phyloP scores from a whole-genome alignment of 2,797 vertebrate species.

The Psittacula echo region DNA sequence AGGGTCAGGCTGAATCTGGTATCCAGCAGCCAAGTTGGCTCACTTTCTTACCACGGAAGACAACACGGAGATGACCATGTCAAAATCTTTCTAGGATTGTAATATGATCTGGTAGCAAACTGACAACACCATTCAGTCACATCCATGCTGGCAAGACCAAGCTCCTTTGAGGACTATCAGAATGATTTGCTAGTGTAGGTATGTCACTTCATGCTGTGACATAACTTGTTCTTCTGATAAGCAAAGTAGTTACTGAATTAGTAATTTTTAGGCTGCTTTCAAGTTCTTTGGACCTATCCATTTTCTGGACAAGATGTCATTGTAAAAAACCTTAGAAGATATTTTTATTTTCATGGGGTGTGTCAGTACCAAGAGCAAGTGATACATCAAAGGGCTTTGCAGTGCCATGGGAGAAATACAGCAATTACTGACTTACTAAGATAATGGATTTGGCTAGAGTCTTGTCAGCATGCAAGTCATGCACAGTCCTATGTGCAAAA shows the following conservation, averaged over 20 bases:
- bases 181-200: background rate
- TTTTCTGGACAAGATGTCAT: background rate
- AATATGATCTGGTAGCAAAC: constrained; percentile 21
- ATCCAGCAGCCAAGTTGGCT: background rate
- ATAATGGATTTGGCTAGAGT: background rate
- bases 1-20: background rate
- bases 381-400: background rate
- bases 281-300: background rate
- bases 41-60: background rate
- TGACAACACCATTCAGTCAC: background rate
- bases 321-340: background rate
- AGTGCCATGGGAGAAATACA: background rate
- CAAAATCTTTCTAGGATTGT: constrained; percentile 23
- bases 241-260: background rate
- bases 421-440: background rate
- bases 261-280: background rate
- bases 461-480: background rate
- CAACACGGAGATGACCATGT: background rate
- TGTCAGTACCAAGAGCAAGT: background rate
- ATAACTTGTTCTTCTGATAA: background rate
- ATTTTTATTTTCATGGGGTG: background rate
- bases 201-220: background rate
- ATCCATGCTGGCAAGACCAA: background rate
- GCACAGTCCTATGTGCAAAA: background rate
- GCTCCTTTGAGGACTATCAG: background rate